phyloP scores from a whole-genome alignment of 2,888 invertebrate genomes.

The Euproctis similis region DNA sequence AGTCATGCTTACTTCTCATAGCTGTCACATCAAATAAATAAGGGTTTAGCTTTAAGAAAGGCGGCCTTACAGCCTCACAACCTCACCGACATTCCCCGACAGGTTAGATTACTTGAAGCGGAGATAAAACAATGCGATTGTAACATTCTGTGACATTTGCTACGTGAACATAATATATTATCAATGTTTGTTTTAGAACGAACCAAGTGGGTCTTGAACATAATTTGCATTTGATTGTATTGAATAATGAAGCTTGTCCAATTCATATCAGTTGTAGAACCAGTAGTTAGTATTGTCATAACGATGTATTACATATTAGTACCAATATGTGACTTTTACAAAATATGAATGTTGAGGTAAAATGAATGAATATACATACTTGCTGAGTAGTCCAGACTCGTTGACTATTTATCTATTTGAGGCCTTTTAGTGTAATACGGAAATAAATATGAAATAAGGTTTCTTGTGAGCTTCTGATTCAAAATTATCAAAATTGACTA shows the following conservation, averaged over 20 bases:
- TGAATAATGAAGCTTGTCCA: conserved; percentile 1
- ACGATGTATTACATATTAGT: too few species aligned
- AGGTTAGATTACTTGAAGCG: conserved; percentile 39
- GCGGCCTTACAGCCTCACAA: conserved; percentile 22
- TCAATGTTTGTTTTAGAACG: conserved; percentile 15
- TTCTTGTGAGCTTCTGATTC: too few species aligned
- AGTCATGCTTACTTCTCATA: conserved; percentile 36
- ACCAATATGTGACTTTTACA: too few species aligned
- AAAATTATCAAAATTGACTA: too few species aligned
- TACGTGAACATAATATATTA: conserved; percentile 23
- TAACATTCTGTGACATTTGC: conserved; percentile 33
- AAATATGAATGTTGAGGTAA: too few species aligned
- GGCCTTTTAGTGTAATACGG: too few species aligned
- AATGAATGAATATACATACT: too few species aligned
- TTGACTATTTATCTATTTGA: too few species aligned
- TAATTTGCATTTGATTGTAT: conserved; percentile 8
- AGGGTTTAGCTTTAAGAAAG: conserved; percentile 45
- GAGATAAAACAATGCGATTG: conserved; percentile 34
- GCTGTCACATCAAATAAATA: conserved; percentile 54
- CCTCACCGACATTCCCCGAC: conserved; percentile 48
- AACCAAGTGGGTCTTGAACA: conserved; percentile 10
- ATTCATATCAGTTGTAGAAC: not conserved
- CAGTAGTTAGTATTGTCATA: too few species aligned
- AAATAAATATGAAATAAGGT: too few species aligned
- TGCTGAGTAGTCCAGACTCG: too few species aligned